Percentiles rank a stretch among this genome's conserved stretches.
phyloP scores from a whole-genome alignment of 2,888 invertebrate species.

The Agelastica alni region DNA sequence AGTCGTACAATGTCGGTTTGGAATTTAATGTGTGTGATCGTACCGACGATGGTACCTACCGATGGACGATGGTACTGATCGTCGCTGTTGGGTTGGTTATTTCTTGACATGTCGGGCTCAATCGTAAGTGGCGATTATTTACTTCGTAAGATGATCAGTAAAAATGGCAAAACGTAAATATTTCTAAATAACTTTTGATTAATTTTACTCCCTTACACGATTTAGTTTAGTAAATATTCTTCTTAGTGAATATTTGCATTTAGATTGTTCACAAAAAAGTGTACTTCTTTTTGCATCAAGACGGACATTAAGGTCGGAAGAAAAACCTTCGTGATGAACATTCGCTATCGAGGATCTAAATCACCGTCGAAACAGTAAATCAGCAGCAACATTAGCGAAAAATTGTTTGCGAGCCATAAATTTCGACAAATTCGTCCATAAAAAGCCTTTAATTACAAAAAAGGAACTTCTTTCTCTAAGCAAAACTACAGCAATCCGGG shows the following conservation, averaged over 20 bases:
- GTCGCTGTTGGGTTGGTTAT: conserved; percentile 3
- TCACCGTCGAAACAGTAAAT: conserved; percentile 30
- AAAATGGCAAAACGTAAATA: too few relatives aligned
- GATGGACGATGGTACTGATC: conserved; percentile 6
- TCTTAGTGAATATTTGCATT: neutral
- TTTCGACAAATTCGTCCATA: conserved; percentile 47
- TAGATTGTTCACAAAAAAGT: too few relatives aligned
- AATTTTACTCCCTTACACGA: too few relatives aligned
- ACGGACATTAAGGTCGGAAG: conserved; percentile 6
- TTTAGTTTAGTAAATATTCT: too few relatives aligned
- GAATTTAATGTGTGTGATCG: conserved; percentile 31
- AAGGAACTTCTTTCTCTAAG: conserved; percentile 55
- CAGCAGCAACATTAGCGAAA: conserved; percentile 37
- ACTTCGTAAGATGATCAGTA: too few relatives aligned
- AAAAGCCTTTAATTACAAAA: conserved; percentile 55
- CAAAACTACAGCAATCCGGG: conserved; percentile 52
- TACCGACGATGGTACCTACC: conserved; percentile 20
- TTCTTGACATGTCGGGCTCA: too few relatives aligned
- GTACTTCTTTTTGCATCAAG: neutral
- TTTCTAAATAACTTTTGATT: too few relatives aligned
- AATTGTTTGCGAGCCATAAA: conserved; percentile 45
- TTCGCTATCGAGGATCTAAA: conserved; percentile 16
- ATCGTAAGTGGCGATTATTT: too few relatives aligned
- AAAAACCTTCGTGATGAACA: conserved; percentile 13
- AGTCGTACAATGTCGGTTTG: conserved; percentile 28